Base-by-base conservation (phyloP, 2,888 invertebrate genomes). In the Allolobophora icterica region DNA sequence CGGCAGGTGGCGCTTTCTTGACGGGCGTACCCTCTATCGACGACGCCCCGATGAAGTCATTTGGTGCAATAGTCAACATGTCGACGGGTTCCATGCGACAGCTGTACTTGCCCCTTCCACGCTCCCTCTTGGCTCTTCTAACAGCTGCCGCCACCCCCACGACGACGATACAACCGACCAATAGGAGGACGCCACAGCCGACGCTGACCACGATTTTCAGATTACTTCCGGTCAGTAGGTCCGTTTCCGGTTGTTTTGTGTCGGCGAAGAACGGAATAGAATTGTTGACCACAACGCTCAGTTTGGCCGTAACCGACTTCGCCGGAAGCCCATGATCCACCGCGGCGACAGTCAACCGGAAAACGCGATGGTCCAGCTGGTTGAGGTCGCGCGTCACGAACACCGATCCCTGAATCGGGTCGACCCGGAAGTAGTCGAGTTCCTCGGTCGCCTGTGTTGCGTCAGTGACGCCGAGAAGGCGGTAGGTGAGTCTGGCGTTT, bases 261-360 rank as follows among this genome's bases (percentile, higher is more conserved):
- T 40, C 52, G 24, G 52, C 90, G 38, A 52, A 71, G 92, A 92
- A 92, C 42, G 92, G 89, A 45, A 92, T 91, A 30, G 92, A 92
- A 84, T 89, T 90, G 90, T 92, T 92, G 42, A 92, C 91, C 30
- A 92, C 84, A 34, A 92, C 71, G 33, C 91, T 89, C 42, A 92
- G 83, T 40, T 89, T 89, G 19, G 91, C 91, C 6, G 89, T 89
- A 34, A 89, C 84, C 17, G 91, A 89, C 40, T 84, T 90, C 30
- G 90, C 87, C 21, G 90, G 92, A 21, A 38, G 38, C 42, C 92
- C 92, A 38, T 84, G 45, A 45, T 92, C 92, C 87, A 90, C 90
- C n/a, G 92, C 92, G 42, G 90, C 84, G 45, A 92, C 58, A 87
- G 35, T 58, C 84, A 92, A 84, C 34, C 90, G 89, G 71, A 90